A percentile compares a stretch with the other conserved stretches of the same genome.
Evolutionary conservation across 2,888 invertebrate genomes (phyloP).

Genomic region (Thyatira batis): DNA sequence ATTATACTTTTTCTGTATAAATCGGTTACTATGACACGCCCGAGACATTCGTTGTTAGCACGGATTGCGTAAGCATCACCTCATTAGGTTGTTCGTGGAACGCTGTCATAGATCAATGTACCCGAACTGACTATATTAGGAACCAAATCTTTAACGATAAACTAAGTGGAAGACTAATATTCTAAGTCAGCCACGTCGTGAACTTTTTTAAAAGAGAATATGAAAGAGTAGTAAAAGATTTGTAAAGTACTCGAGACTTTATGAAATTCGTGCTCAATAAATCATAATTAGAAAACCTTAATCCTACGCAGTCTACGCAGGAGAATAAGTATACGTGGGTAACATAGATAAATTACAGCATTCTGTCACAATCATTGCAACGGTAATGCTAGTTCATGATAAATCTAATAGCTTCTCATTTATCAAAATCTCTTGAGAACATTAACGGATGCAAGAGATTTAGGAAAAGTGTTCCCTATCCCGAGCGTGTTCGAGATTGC

Average conservation of each 20-base stretch:
- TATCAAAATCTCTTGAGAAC: not conserved
- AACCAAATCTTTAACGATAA: not conserved
- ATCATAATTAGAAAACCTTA: not conserved
- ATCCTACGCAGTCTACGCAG: not conserved
- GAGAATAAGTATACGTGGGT: not conserved
- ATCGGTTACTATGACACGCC: constrained; percentile 21
- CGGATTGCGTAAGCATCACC: constrained; percentile 25
- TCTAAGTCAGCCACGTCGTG: not conserved
- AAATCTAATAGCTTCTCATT: not conserved
- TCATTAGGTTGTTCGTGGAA: constrained; percentile 17
- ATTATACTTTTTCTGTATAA: not conserved
- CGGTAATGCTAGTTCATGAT: not conserved
- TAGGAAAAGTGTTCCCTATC: not conserved
- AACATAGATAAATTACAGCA: not conserved
- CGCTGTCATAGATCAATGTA: constrained; percentile 19
- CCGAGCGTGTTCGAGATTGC: not conserved
- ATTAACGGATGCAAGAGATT: not conserved
- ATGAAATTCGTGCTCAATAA: too few relatives aligned
- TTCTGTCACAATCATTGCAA: not conserved
- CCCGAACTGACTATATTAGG: constrained; percentile 1
- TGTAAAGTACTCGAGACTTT: too few relatives aligned
- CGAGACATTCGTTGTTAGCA: constrained; percentile 24
- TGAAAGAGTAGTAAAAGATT: too few relatives aligned
- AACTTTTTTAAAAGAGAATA: too few relatives aligned
- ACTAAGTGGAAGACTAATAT: not conserved